Evolutionary conservation across 2,797 vertebrate genomes (phyloP).

Genomic region (Choloepus didactylus): DNA sequence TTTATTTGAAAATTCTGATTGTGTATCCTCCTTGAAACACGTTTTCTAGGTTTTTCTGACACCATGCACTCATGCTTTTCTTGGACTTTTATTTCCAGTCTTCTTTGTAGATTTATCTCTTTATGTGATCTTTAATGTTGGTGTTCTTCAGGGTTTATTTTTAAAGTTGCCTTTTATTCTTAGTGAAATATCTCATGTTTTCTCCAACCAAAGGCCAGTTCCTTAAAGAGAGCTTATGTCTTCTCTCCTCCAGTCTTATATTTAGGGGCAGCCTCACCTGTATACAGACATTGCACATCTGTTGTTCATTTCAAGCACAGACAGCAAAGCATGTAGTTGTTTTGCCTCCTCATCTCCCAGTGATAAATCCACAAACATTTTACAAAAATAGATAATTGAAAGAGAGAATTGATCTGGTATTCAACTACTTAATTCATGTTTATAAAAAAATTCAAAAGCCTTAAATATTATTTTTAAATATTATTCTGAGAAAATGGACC

Average conservation of each 20-base stretch:
- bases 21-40: not conserved
- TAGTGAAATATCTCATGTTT: not conserved
- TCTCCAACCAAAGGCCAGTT: not conserved
- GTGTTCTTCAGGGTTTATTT: not conserved
- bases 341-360: not conserved
- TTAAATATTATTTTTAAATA: not conserved
- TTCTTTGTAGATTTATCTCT: not conserved
- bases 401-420: not conserved
- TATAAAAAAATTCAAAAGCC: not conserved
- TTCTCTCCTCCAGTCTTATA: not conserved
- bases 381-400: not conserved
- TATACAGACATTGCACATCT: too few relatives aligned
- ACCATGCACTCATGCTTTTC: not conserved
- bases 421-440: not conserved
- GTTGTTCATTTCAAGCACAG: not conserved
- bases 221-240: not conserved
- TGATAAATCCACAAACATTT: not conserved
- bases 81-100: not conserved
- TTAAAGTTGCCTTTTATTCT: conserved; percentile 3
- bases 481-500: not conserved
- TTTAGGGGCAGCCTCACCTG: not conserved
- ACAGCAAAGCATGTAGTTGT: not conserved
- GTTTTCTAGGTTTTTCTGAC: not conserved
- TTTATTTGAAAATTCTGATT: not conserved
- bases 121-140: not conserved